These are phyloP conservation scores for Callithrix jacchus DNA, from an alignment of 2,113 vertebrate genomes.

Conservation along the genomic window DNA sequence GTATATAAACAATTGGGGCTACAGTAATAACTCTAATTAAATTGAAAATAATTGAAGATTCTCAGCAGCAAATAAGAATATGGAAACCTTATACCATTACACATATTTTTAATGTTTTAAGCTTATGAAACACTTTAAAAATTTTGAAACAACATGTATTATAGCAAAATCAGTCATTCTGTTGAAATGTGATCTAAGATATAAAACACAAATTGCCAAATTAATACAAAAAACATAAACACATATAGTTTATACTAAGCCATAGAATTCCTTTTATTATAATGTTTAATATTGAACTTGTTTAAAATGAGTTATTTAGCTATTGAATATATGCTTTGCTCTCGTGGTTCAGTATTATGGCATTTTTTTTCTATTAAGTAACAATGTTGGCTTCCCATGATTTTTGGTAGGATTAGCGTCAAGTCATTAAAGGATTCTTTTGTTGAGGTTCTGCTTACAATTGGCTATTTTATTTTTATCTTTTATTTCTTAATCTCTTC, in stretches of 20 bases:
- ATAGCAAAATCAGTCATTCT: background rate
- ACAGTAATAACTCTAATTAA: background rate
- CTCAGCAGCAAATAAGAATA: background rate
- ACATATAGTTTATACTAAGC: background rate
- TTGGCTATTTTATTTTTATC: background rate
- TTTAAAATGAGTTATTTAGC: background rate
- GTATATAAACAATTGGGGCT: background rate
- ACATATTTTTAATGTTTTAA: constrained; percentile 17
- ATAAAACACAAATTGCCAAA: constrained; percentile 22
- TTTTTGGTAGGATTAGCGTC: background rate
- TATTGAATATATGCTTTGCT: background rate
- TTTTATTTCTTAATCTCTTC: constrained; percentile 40
- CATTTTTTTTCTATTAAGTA: background rate
- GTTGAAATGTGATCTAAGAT: background rate
- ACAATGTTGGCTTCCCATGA: background rate
- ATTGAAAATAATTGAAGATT: constrained; percentile 45
- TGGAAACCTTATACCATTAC: background rate
- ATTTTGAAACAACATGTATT: background rate
- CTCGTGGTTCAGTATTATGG: background rate
- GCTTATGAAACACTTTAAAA: background rate
- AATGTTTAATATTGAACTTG: constrained; percentile 13
- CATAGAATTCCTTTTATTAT: background rate
- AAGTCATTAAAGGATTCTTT: background rate
- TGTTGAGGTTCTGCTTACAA: background rate
- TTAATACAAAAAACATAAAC: constrained; percentile 30